Conservation (phyloP, 1,140 invertebrate species). For the Pseudachorutes palmiensis region DNA sequence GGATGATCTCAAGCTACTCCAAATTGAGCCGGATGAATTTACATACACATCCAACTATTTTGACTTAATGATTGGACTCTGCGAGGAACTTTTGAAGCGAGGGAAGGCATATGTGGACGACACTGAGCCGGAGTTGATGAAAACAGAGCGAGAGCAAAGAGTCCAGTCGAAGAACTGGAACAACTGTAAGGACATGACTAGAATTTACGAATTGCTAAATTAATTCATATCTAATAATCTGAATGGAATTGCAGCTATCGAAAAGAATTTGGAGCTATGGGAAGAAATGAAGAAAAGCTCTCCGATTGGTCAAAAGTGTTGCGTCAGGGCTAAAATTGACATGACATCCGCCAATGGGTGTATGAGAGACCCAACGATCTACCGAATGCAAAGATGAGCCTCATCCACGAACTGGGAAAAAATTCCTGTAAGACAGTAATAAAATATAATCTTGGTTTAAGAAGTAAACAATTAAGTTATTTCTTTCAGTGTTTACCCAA, state of each 20-base stretch:
- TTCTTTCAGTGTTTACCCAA: conserved; percentile 84
- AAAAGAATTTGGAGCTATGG: conserved; percentile 85
- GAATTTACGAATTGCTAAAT: too few species aligned
- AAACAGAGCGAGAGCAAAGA: conserved; percentile 82
- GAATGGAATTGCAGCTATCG: conserved; percentile 65
- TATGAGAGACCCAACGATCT: conserved; percentile 97
- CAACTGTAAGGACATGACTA: too few species aligned
- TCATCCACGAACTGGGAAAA: conserved; percentile 84
- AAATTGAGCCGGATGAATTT: conserved; percentile 87
- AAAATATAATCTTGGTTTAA: background rate
- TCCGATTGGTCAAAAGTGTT: conserved; percentile 69
- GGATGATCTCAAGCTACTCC: conserved; percentile 82
- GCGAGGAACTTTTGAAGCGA: conserved; percentile 78
- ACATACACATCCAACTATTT: conserved; percentile 97
- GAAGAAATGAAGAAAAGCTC: conserved; percentile 88
- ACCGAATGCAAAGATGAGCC: conserved; percentile 92
- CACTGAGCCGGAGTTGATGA: conserved; percentile 90
- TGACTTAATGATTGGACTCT: conserved; percentile 77
- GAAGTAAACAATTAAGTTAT: conserved; percentile 5
- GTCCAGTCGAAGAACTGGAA: conserved; percentile 75
- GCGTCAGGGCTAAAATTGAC: conserved; percentile 94
- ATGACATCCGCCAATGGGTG: conserved; percentile 95
- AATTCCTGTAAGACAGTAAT: conserved; percentile 79
- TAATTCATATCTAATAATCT: too few species aligned
- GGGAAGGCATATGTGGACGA: conserved; percentile 94